phyloP scores from a whole-genome alignment of 2,797 vertebrate species.

The Hydrolagus colliei region DNA sequence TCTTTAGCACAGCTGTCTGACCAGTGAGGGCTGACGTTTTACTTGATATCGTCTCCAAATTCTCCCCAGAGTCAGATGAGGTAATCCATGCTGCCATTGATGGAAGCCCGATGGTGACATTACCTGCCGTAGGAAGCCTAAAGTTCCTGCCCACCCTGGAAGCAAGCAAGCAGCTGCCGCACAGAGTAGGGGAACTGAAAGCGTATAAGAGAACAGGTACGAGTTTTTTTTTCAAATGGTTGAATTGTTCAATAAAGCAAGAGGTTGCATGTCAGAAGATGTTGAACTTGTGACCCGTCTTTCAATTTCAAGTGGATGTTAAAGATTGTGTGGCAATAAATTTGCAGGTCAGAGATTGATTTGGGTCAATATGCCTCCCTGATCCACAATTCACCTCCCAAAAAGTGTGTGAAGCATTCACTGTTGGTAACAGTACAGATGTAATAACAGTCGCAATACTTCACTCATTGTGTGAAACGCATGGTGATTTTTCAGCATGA shows the following conservation, averaged over 20 bases:
- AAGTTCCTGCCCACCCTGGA: background rate
- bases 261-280: background rate
- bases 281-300: background rate
- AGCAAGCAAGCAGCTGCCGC: constrained; percentile 4
- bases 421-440: no score
- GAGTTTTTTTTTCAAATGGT: background rate
- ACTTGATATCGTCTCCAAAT: background rate
- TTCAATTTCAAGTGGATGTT: no score
- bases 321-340: no score
- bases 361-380: no score
- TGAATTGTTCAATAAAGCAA: background rate
- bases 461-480: no score
- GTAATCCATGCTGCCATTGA: background rate
- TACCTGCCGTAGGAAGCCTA: constrained; percentile 3
- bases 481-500: no score
- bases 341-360: no score
- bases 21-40: background rate
- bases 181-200: background rate
- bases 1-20: background rate
- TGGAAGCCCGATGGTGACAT: constrained; percentile 1
- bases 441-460: no score
- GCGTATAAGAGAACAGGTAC: background rate
- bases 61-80: background rate
- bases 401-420: no score
- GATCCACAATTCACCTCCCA: no score